A percentile compares a stretch with the other conserved stretches of the same genome.
Conservation (phyloP, 2,888 invertebrate species). For the Chydorus sphaericus region DNA sequence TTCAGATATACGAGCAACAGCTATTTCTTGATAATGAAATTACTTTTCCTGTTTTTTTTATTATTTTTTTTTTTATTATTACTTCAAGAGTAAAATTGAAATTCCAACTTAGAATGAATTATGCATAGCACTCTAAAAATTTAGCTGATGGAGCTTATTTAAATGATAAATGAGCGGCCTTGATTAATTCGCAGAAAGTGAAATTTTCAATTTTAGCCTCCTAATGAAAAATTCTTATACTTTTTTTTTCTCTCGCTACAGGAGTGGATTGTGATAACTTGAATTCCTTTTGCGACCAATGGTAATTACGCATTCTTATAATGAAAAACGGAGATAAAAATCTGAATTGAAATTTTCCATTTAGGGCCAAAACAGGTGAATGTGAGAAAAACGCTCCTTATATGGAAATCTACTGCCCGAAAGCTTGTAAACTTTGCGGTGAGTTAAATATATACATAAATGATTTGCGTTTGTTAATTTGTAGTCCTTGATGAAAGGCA, state of each 20-base stretch:
- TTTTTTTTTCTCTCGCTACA: neutral
- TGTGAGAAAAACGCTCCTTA: slow-evolving; percentile 12
- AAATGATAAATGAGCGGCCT: too few species aligned
- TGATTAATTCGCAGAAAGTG: too few species aligned
- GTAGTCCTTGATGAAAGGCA: too few species aligned
- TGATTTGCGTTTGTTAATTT: neutral
- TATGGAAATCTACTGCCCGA: slow-evolving; percentile 16
- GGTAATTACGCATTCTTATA: neutral
- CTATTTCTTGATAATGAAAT: too few species aligned
- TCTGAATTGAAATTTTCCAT: neutral
- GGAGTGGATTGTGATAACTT: slow-evolving; percentile 6
- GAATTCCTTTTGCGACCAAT: slow-evolving; percentile 11
- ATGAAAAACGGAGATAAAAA: neutral
- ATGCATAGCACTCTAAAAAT: too few species aligned
- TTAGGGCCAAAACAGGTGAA: slow-evolving; percentile 11
- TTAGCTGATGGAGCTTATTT: too few species aligned
- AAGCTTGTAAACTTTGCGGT: slow-evolving; percentile 13
- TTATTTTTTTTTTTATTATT: too few species aligned
- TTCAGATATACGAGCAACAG: too few species aligned
- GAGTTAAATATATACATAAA: neutral
- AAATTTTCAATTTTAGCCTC: too few species aligned
- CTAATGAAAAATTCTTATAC: neutral
- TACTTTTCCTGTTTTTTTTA: too few species aligned
- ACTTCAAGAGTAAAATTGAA: too few species aligned
- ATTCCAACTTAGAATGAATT: too few species aligned